Conservation (phyloP, 2,797 vertebrate genomes). For the Fistularia commersonii region DNA sequence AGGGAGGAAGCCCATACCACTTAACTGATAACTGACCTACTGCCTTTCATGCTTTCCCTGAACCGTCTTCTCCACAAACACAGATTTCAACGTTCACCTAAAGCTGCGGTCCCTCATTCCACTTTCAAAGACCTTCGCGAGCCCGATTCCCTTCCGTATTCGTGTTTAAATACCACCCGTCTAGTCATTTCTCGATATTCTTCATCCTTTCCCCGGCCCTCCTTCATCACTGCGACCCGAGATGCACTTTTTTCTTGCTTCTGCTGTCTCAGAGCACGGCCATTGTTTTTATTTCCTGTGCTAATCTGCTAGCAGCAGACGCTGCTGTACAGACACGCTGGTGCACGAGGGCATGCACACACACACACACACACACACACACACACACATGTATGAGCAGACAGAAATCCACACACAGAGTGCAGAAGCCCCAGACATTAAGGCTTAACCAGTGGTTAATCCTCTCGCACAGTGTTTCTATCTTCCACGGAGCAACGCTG, state of each 20-base stretch:
- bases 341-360: slow-evolving; percentile 19
- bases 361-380: slow-evolving; percentile 6
- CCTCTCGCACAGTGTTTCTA: slow-evolving; percentile 55
- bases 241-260: slow-evolving; percentile 15
- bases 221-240: slow-evolving; percentile 26
- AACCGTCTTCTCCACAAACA: too few species aligned
- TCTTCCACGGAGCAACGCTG: slow-evolving; percentile 51
- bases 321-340: slow-evolving; percentile 38
- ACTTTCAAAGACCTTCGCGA: slow-evolving; percentile 28
- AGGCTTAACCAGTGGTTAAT: slow-evolving; percentile 65
- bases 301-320: slow-evolving; percentile 69
- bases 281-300: slow-evolving; percentile 56
- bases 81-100: too few species aligned
- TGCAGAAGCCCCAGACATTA: slow-evolving; percentile 46
- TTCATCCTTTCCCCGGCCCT: slow-evolving; percentile 16
- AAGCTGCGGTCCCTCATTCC: too few species aligned
- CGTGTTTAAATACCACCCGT: slow-evolving; percentile 28
- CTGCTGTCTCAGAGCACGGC: slow-evolving; percentile 49
- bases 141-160: slow-evolving; percentile 35
- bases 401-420: slow-evolving; percentile 33
- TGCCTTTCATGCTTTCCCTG: too few species aligned
- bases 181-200: slow-evolving; percentile 15
- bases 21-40: too few species aligned
- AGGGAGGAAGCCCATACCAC: too few species aligned
- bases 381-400: slow-evolving; percentile 11